These are phyloP conservation scores for Vimba vimba DNA, from an alignment of 2,113 vertebrate species.

Conservation along the genomic window DNA sequence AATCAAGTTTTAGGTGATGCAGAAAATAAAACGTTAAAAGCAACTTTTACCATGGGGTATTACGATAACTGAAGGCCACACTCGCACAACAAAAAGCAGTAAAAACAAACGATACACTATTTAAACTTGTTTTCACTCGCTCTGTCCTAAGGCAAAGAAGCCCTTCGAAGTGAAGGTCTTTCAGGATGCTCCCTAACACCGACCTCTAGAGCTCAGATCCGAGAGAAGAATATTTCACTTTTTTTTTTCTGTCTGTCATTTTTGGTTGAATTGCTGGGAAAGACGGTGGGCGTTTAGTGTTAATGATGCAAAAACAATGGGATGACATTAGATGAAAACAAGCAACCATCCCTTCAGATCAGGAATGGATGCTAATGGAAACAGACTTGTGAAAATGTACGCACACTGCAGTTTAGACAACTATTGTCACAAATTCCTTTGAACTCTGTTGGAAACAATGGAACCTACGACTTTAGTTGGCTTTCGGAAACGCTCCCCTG, in stretches of 20 bases:
- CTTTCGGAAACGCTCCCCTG: not conserved
- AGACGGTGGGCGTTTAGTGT: slow-evolving; percentile 45
- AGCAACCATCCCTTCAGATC: slow-evolving; percentile 41
- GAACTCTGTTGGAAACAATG: too few relatives aligned
- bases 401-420: slow-evolving; percentile 2
- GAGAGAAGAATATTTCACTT: slow-evolving; percentile 49
- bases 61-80: slow-evolving; percentile 54
- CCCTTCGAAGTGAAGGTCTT: slow-evolving; percentile 62
- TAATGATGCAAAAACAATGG: slow-evolving; percentile 40
- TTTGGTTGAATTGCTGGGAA: slow-evolving; percentile 71
- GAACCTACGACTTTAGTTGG: too few relatives aligned
- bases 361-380: slow-evolving; percentile 26
- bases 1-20: slow-evolving; percentile 66
- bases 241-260: slow-evolving; percentile 30
- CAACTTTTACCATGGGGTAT: slow-evolving; percentile 43
- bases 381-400: slow-evolving; percentile 22
- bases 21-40: slow-evolving; percentile 66
- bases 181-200: slow-evolving; percentile 58
- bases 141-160: slow-evolving; percentile 53
- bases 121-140: slow-evolving; percentile 48
- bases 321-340: slow-evolving; percentile 42
- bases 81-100: slow-evolving; percentile 37
- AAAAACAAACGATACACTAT: slow-evolving; percentile 40
- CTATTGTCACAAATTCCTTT: too few relatives aligned
- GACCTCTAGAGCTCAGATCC: slow-evolving; percentile 59